phyloP scores from a whole-genome alignment of 2,797 vertebrate genomes.

The Morelia viridis region DNA sequence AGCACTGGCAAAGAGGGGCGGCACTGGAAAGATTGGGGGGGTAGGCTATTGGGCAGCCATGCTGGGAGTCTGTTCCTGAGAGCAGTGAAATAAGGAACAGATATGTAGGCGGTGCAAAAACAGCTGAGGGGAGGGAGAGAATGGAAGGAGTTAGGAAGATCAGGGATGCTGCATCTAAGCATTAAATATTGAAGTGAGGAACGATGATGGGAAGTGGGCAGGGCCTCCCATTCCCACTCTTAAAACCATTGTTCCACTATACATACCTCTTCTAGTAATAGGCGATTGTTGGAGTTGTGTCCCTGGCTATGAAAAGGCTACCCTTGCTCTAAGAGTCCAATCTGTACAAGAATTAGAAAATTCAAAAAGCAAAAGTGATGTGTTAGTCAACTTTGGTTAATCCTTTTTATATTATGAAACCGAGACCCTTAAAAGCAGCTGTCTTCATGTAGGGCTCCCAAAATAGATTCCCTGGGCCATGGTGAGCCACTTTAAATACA shows the following conservation, averaged over 20 bases:
- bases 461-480: background rate
- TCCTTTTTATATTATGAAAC: background rate
- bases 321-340: background rate
- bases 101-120: background rate
- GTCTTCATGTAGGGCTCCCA: background rate
- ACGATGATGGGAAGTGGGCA: background rate
- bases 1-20: background rate
- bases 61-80: background rate
- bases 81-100: background rate
- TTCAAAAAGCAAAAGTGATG: background rate
- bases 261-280: background rate
- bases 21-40: background rate
- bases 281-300: background rate
- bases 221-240: too few relatives aligned
- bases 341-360: background rate
- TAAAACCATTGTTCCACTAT: background rate
- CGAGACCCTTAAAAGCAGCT: background rate
- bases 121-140: background rate
- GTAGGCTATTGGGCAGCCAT: background rate
- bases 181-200: background rate
- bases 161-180: background rate
- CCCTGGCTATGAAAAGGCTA: background rate
- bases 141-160: background rate
- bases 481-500: background rate
- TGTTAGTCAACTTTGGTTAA: background rate